Evolutionary conservation across 2,113 vertebrate genomes (phyloP).

Genomic region (Desmodus rotundus): DNA sequence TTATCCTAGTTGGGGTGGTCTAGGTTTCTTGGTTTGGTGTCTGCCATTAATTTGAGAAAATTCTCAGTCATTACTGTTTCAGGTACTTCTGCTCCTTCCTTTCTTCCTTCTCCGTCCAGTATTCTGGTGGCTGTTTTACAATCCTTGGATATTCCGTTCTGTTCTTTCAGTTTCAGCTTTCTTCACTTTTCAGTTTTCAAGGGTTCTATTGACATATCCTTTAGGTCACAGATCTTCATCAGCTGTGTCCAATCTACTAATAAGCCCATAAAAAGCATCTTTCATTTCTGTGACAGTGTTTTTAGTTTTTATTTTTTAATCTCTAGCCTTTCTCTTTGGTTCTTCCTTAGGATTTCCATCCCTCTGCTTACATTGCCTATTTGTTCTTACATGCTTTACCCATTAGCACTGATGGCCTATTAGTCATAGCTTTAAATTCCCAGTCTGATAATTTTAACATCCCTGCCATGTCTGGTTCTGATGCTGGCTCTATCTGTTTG

Average conservation of each 20-base stretch:
- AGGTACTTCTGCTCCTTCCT: background rate
- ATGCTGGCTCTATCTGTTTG: background rate
- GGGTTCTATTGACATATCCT: background rate
- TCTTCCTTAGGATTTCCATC: background rate
- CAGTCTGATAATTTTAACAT: background rate
- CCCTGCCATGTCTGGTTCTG: background rate
- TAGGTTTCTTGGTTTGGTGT: background rate
- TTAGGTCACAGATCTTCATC: background rate
- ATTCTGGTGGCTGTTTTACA: background rate
- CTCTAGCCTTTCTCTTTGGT: background rate
- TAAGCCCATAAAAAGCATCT: background rate
- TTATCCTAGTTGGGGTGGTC: background rate
- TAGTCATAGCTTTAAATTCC: background rate
- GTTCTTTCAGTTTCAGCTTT: background rate
- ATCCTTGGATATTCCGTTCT: background rate
- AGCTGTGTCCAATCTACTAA: background rate
- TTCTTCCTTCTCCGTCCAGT: background rate
- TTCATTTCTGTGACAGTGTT: background rate
- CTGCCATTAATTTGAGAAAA: background rate
- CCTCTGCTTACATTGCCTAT: background rate
- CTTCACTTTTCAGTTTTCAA: background rate
- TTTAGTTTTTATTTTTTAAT: background rate
- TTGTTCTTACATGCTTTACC: background rate
- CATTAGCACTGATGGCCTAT: background rate
- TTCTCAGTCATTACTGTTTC: background rate